Conservation (phyloP, 2,113 vertebrate genomes). For the Caranx ignobilis region DNA sequence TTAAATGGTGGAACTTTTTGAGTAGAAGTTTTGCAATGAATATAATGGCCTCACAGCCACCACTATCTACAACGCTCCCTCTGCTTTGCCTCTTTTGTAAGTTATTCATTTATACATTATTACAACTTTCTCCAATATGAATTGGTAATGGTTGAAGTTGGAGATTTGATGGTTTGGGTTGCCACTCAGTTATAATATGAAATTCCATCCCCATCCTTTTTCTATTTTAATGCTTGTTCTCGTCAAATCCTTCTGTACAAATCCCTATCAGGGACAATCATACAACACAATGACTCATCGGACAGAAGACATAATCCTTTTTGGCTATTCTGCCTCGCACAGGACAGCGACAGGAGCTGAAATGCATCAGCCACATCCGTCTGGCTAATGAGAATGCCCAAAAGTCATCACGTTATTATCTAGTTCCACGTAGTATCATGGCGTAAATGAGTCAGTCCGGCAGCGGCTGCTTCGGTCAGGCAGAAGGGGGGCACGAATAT, state of each 20-base stretch:
- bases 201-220: slow-evolving; percentile 7
- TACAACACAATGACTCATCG: slow-evolving; percentile 27
- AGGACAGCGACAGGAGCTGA: slow-evolving; percentile 58
- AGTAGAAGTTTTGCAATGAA: too few relatives aligned
- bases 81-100: too few relatives aligned
- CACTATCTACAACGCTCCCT: too few relatives aligned
- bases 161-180: slow-evolving; percentile 8
- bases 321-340: slow-evolving; percentile 28
- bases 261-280: slow-evolving; percentile 35
- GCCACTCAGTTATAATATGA: background rate
- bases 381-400: background rate
- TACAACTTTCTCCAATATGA: background rate
- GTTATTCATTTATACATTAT: too few relatives aligned
- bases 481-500: background rate
- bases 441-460: slow-evolving; percentile 10
- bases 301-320: slow-evolving; percentile 54
- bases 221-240: slow-evolving; percentile 12
- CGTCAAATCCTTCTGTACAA: slow-evolving; percentile 31
- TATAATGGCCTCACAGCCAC: too few relatives aligned
- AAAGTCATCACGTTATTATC: slow-evolving; percentile 29
- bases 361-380: slow-evolving; percentile 34
- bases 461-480: slow-evolving; percentile 1
- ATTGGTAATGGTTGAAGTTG: background rate
- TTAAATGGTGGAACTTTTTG: too few relatives aligned
- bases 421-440: slow-evolving; percentile 15